Evolutionary conservation across 2,113 vertebrate genomes (phyloP).

Genomic region (Sylvilagus bachmani): DNA sequence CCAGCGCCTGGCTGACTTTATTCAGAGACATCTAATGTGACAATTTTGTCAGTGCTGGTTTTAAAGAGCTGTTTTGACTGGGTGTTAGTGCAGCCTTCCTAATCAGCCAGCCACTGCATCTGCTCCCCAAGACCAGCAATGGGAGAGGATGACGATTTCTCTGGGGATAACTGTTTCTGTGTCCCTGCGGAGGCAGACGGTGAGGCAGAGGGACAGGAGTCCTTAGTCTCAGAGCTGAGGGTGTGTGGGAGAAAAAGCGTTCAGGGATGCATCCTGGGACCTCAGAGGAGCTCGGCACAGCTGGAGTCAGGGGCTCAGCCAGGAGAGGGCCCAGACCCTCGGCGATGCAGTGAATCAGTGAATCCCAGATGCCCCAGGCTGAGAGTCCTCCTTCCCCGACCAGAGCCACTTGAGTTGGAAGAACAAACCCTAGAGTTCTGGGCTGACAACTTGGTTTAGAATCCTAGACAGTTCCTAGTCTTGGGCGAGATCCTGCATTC

Average conservation of each 20-base stretch:
- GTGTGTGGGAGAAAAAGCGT: neutral
- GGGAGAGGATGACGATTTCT: neutral
- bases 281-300: neutral
- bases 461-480: neutral
- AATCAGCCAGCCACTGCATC: constrained; percentile 50
- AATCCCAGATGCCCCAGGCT: neutral
- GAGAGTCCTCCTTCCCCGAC: neutral
- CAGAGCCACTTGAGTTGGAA: no score
- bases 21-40: constrained; percentile 85
- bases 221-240: neutral
- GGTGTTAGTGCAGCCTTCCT: constrained; percentile 82
- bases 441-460: neutral
- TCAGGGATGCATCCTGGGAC: neutral
- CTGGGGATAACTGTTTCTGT: neutral
- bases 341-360: neutral
- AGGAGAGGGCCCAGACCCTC: neutral
- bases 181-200: neutral
- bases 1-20: constrained; percentile 80
- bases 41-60: constrained; percentile 87
- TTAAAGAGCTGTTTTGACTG: constrained; percentile 86
- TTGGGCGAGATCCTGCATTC: neutral
- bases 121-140: neutral
- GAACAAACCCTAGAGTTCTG: no score
- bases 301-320: neutral
- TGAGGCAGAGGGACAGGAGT: neutral